A percentile compares a stretch with the other conserved stretches of the same genome.
Evolutionary conservation across 64 coral and sea anemone genomes (phyloP).

Genomic region (Pocillopora verrucosa): DNA sequence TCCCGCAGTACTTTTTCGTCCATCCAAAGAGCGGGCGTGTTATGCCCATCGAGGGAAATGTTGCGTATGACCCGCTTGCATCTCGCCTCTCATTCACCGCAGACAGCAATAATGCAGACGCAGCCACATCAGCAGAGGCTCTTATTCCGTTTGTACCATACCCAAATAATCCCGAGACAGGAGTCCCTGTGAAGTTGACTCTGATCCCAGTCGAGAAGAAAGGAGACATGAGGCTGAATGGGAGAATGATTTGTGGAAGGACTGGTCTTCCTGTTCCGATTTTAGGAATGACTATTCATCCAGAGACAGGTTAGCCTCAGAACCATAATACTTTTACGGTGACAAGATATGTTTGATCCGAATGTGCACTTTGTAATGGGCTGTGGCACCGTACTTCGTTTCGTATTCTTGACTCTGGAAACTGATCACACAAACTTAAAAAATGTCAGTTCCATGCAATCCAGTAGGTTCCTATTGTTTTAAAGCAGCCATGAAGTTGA

Average conservation of each 20-base stretch:
- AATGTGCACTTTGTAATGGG: background rate
- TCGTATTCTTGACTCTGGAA: too few relatives aligned
- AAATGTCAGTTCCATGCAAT: too few relatives aligned
- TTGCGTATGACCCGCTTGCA: conserved; percentile 81
- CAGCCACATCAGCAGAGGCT: conserved; percentile 68
- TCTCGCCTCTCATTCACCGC: conserved; percentile 86
- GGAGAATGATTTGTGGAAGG: conserved; percentile 79
- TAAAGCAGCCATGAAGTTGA: too few relatives aligned
- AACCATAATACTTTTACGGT: too few relatives aligned
- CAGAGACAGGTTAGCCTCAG: conserved; percentile 63
- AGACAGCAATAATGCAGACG: conserved; percentile 85
- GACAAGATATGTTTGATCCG: background rate
- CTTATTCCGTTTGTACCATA: conserved; percentile 94
- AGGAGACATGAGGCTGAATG: conserved; percentile 82
- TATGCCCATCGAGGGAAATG: conserved; percentile 98
- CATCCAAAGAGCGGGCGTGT: conserved; percentile 78
- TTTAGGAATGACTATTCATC: conserved; percentile 97
- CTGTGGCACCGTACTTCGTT: too few relatives aligned
- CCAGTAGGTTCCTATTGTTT: too few relatives aligned
- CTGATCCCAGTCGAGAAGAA: conserved; percentile 71
- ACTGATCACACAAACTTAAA: too few relatives aligned
- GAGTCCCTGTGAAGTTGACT: conserved; percentile 68
- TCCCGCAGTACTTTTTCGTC: conserved; percentile 84
- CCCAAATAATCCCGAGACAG: conserved; percentile 91
- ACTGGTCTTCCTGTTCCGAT: conserved; percentile 93